A percentile compares a stretch with the other conserved stretches of the same genome.
These are phyloP conservation scores for Philypnodon macrostomus DNA, from an alignment of 2,797 vertebrate species.

Conservation along the genomic window DNA sequence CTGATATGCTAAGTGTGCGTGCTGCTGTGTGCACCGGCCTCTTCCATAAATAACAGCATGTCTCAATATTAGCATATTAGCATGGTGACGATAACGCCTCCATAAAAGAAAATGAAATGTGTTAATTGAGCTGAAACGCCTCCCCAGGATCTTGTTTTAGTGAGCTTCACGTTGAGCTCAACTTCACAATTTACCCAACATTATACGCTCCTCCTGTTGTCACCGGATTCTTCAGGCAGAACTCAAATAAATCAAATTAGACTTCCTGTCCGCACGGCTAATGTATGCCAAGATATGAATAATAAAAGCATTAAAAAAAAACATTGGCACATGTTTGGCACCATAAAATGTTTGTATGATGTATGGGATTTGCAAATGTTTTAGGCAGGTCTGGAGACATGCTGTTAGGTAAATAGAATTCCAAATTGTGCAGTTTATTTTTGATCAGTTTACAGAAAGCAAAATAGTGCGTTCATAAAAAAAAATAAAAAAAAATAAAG, in stretches of 20 bases:
- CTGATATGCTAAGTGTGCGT: constrained; percentile 30
- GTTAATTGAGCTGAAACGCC: constrained; percentile 48
- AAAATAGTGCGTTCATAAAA: no score
- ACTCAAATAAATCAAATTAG: constrained; percentile 60
- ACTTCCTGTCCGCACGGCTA: constrained; percentile 47
- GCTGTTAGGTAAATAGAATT: no score
- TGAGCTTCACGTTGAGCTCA: constrained; percentile 14
- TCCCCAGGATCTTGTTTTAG: constrained; percentile 17
- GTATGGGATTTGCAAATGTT: no score
- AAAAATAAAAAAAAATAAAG: no score
- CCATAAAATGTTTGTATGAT: constrained; percentile 1
- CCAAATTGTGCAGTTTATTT: no score
- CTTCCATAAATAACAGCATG: constrained; percentile 44
- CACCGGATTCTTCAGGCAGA: constrained; percentile 39
- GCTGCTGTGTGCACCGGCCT: constrained; percentile 25
- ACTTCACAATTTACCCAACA: constrained; percentile 28
- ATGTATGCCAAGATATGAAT: constrained; percentile 35
- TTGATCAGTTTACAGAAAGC: no score
- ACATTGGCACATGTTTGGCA: not conserved
- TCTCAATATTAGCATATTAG: constrained; percentile 51
- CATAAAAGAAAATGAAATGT: constrained; percentile 23
- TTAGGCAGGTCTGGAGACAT: no score
- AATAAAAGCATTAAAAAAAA: no score
- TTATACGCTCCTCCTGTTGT: constrained; percentile 31
- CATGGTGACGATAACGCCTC: constrained; percentile 18